Percentiles rank a stretch among this genome's conserved stretches.
These are phyloP conservation scores for Vireo griseus DNA, from an alignment of 2,797 vertebrate genomes.

Conservation along the genomic window DNA sequence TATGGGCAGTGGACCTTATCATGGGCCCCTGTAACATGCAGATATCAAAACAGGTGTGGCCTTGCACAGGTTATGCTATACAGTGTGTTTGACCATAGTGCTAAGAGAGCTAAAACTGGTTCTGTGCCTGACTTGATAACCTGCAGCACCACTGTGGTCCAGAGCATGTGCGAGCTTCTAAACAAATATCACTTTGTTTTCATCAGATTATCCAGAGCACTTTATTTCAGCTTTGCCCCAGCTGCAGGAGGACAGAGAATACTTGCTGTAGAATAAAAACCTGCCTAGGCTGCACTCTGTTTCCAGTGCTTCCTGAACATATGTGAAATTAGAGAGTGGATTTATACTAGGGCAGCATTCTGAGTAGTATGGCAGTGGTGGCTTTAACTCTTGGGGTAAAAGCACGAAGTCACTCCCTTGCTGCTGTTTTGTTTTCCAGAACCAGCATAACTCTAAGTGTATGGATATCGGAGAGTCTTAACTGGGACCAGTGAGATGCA, in stretches of 20 bases:
- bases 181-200: background rate
- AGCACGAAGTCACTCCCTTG: background rate
- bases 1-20: background rate
- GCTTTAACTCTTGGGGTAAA: background rate
- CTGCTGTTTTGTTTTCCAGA: background rate
- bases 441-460: background rate
- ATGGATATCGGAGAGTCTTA: background rate
- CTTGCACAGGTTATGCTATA: rapidly evolving
- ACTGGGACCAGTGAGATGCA: background rate
- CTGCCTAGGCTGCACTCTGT: rapidly evolving
- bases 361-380: background rate
- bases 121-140: background rate
- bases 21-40: background rate
- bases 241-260: background rate
- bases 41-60: background rate
- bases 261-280: background rate
- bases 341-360: background rate
- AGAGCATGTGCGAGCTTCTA: background rate
- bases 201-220: background rate
- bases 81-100: background rate
- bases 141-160: background rate
- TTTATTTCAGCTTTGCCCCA: background rate
- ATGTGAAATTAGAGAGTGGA: background rate
- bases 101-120: background rate
- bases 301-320: background rate